Conservation (phyloP, 2,797 vertebrate genomes). For the Hafferia zeledoni region DNA sequence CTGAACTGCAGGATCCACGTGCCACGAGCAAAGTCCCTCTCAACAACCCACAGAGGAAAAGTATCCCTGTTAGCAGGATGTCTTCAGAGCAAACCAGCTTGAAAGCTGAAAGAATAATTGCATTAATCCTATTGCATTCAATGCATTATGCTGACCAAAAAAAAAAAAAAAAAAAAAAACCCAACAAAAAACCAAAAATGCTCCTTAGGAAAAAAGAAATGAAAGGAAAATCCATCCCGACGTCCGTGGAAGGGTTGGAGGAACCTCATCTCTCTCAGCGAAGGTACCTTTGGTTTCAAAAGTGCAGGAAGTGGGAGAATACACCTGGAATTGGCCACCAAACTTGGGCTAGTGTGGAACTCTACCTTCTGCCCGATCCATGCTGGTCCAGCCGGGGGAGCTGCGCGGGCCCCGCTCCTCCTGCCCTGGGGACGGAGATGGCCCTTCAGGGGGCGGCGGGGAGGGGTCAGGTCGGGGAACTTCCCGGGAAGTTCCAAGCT, state of each 20-base stretch:
- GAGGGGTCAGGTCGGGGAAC: conserved; percentile 27
- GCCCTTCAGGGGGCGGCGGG: neutral
- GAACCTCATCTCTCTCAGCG: neutral
- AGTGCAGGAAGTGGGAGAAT: conserved; percentile 63
- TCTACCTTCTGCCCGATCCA: neutral
- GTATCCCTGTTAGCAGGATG: neutral
- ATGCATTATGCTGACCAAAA: neutral
- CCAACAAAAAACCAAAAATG: neutral
- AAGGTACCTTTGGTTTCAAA: conserved; percentile 79
- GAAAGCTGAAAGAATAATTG: conserved; percentile 22
- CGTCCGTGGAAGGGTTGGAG: neutral
- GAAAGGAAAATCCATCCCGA: neutral
- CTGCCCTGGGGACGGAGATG: conserved; percentile 24
- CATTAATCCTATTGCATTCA: neutral
- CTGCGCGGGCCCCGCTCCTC: conserved; percentile 31
- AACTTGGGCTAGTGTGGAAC: neutral
- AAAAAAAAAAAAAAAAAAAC: neutral
- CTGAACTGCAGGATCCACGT: neutral
- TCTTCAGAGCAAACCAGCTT: neutral
- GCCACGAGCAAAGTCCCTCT: conserved; percentile 4
- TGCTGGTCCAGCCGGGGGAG: conserved; percentile 33
- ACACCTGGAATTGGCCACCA: conserved; percentile 14
- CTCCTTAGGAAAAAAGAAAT: neutral
- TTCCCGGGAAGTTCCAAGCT: conserved; percentile 55
- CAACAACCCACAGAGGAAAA: neutral